phyloP scores from a whole-genome alignment of 2,797 vertebrate species.

The Linurgus olivaceus region DNA sequence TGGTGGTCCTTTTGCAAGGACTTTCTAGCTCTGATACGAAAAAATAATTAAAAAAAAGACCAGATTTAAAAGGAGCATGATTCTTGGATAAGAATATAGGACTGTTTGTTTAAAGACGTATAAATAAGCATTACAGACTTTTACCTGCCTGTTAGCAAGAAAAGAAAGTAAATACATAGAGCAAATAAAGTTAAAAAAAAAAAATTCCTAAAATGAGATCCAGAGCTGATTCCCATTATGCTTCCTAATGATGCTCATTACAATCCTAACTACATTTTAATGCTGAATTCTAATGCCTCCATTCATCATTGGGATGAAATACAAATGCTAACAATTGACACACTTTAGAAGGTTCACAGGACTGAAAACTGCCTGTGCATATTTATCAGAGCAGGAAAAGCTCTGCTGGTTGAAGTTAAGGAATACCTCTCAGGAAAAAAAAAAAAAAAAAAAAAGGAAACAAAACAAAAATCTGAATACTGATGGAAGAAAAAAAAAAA shows the following conservation, averaged over 20 bases:
- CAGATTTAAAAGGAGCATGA: neutral
- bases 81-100: neutral
- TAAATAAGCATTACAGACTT: neutral
- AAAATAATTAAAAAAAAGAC: neutral
- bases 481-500: too few species aligned
- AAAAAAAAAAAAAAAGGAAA: neutral
- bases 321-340: slow-evolving; percentile 65
- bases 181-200: neutral
- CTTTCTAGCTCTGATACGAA: neutral
- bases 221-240: slow-evolving; percentile 53
- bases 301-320: slow-evolving; percentile 70
- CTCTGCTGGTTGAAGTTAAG: neutral
- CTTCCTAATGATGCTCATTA: slow-evolving; percentile 73
- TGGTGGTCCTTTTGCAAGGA: neutral
- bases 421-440: neutral
- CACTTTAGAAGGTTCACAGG: slow-evolving; percentile 41
- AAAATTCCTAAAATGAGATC: slow-evolving; percentile 32
- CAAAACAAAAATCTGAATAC: neutral
- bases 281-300: slow-evolving; percentile 67
- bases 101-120: neutral
- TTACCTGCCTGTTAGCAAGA: slow-evolving; percentile 14
- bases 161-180: neutral
- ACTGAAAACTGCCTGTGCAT: slow-evolving; percentile 22
- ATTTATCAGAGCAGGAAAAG: slow-evolving; percentile 24
- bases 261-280: slow-evolving; percentile 74